phyloP scores from a whole-genome alignment of 2,797 vertebrate genomes.

The Erithacus rubecula region DNA sequence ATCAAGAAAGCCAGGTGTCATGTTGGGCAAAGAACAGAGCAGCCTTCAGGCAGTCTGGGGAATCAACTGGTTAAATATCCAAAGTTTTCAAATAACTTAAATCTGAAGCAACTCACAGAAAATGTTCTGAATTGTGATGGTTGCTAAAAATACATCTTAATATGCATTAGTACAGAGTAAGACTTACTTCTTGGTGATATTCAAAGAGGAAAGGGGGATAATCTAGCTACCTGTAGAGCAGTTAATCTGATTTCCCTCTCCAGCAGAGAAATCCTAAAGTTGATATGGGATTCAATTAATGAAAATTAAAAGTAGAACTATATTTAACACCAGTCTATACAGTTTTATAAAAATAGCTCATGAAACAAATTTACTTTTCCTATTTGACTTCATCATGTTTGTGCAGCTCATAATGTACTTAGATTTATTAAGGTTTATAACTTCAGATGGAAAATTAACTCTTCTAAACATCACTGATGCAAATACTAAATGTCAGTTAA shows the following conservation, averaged over 20 bases:
- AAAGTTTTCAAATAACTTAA: neutral
- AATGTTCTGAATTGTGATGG: neutral
- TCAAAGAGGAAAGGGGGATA: neutral
- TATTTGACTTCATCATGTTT: neutral
- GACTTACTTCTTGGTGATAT: neutral
- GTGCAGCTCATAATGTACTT: neutral
- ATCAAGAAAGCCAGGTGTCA: neutral
- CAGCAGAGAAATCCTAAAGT: neutral
- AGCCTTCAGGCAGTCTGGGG: neutral
- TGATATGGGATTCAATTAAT: neutral
- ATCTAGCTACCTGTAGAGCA: neutral
- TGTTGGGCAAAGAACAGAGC: neutral
- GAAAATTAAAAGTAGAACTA: neutral
- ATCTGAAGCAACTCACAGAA: neutral
- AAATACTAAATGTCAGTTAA: neutral
- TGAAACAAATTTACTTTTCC: neutral
- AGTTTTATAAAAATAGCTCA: neutral
- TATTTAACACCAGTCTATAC: neutral
- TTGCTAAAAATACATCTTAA: neutral
- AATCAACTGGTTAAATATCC: neutral
- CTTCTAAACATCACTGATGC: neutral
- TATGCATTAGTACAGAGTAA: neutral
- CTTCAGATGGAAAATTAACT: neutral
- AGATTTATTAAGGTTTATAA: neutral
- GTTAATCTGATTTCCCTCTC: neutral